A percentile compares a stretch with the other conserved stretches of the same genome.
These are phyloP conservation scores for Meghimatium bilineatum DNA, from an alignment of 2,888 invertebrate genomes.

Conservation along the genomic window DNA sequence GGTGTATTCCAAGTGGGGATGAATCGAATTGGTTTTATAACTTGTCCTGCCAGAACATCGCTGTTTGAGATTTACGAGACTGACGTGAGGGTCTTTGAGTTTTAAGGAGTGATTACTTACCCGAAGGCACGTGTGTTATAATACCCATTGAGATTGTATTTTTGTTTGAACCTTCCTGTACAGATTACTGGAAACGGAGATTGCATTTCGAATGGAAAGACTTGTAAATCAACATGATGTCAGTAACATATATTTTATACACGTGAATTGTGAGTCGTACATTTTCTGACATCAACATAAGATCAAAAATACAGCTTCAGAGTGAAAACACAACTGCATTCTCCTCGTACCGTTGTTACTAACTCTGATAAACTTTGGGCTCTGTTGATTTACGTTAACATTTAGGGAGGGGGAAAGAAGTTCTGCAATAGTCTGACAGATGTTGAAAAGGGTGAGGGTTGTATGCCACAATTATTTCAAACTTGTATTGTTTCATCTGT, in stretches of 20 bases:
- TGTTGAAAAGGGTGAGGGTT: no score
- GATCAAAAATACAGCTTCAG: no score
- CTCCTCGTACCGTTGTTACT: no score
- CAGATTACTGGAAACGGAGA: not conserved
- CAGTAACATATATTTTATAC: not conserved
- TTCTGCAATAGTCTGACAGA: no score
- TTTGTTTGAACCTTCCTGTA: not conserved
- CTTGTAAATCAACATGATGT: not conserved
- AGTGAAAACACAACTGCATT: no score
- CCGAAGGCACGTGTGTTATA: not conserved
- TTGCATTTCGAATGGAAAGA: not conserved
- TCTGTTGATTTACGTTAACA: no score
- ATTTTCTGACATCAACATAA: not conserved
- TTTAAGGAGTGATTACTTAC: not conserved
- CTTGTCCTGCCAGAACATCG: not conserved
- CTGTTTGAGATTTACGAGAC: not conserved
- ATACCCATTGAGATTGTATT: not conserved
- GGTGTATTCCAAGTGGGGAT: not conserved
- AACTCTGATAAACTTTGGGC: no score
- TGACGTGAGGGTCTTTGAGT: not conserved
- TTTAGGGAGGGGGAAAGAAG: no score
- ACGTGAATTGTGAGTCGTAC: not conserved
- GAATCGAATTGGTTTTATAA: not conserved
- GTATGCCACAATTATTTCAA: no score
- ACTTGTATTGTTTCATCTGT: no score